Conservation (phyloP, 2,888 invertebrate species). For the Tiliacea citrago region DNA sequence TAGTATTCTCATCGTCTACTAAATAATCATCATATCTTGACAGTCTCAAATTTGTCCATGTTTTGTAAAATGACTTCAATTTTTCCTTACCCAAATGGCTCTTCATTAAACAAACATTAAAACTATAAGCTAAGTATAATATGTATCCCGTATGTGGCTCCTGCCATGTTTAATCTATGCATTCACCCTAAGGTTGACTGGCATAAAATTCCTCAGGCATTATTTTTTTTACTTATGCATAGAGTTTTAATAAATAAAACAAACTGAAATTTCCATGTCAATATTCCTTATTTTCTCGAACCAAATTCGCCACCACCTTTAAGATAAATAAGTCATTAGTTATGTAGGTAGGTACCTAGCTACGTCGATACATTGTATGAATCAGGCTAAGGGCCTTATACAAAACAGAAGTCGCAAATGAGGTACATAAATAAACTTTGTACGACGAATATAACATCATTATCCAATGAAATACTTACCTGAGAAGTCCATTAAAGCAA, state of each 20-base stretch:
- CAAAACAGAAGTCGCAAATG: conserved; percentile 67
- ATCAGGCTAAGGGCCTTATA: conserved; percentile 23
- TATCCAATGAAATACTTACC: conserved; percentile 67
- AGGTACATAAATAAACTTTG: conserved; percentile 53
- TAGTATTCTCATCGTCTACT: neutral
- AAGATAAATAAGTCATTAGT: conserved; percentile 16
- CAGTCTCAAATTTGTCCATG: neutral
- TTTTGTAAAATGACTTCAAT: neutral
- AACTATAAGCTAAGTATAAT: no score
- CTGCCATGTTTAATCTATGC: no score
- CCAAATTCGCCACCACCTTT: neutral
- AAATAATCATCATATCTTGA: neutral
- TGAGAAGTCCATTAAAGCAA: conserved; percentile 75
- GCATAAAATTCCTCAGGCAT: no score
- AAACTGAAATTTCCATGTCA: neutral
- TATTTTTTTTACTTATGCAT: no score
- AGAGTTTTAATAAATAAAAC: no score
- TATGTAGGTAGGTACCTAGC: neutral
- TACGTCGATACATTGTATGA: neutral
- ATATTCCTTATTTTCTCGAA: neutral
- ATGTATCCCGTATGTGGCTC: no score
- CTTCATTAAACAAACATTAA: neutral
- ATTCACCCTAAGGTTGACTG: no score
- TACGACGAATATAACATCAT: conserved; percentile 64
- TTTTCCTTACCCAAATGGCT: neutral